These are phyloP conservation scores for Palythoa grandis DNA, from an alignment of 92 coral and sea anemone species.

Conservation along the genomic window DNA sequence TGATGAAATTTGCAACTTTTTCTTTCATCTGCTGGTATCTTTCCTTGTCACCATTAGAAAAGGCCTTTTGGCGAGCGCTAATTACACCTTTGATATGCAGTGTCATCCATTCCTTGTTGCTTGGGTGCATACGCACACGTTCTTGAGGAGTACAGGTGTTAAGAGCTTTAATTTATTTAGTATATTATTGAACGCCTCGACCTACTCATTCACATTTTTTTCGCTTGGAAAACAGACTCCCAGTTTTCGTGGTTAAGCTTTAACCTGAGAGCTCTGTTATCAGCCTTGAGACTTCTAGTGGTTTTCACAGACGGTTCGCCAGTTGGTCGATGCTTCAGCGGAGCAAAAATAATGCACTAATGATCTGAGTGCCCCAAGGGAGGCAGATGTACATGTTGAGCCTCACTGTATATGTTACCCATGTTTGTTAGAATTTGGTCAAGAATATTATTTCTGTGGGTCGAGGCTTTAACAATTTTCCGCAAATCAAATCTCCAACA, in stretches of 20 bases:
- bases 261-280: conserved; percentile 39
- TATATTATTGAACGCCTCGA: conserved; percentile 52
- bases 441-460: conserved; percentile 54
- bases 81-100: conserved; percentile 42
- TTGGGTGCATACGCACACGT: conserved; percentile 52
- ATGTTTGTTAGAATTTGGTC: conserved; percentile 68
- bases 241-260: conserved; percentile 49
- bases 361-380: conserved; percentile 62
- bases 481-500: conserved; percentile 43
- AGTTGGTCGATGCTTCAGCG: conserved; percentile 29
- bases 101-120: conserved; percentile 56
- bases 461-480: conserved; percentile 39
- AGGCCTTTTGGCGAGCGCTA: conserved; percentile 46
- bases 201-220: conserved; percentile 55
- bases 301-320: conserved; percentile 28
- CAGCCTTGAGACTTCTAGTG: not conserved
- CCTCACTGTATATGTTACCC: conserved; percentile 54
- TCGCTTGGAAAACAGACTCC: conserved; percentile 52
- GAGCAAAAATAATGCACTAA: conserved; percentile 37
- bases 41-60: conserved; percentile 35
- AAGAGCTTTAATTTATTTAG: conserved; percentile 21
- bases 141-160: conserved; percentile 42
- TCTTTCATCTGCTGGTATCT: conserved; percentile 30
- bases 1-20: conserved; percentile 43
- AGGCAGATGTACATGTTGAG: conserved; percentile 61